Conservation (phyloP, 2,797 vertebrate species). For the Sebastes trivittatus region DNA sequence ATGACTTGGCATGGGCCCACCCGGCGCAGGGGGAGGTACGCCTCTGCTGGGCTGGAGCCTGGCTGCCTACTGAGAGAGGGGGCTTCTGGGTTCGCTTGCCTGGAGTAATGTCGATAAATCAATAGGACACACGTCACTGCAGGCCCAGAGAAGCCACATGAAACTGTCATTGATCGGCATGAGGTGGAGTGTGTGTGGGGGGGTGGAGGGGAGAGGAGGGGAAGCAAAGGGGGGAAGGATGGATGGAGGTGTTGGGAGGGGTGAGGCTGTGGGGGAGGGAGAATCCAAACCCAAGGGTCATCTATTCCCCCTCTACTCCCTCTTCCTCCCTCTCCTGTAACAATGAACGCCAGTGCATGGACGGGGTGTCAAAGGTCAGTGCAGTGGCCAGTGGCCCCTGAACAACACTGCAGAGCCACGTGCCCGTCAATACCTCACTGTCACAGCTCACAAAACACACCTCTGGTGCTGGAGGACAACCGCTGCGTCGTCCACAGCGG, state of each 20-base stretch:
- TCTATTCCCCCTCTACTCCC: constrained; percentile 28
- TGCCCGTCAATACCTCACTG: constrained; percentile 74
- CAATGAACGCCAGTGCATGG: constrained; percentile 59
- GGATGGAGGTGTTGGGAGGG: constrained; percentile 59
- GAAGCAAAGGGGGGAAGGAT: constrained; percentile 37
- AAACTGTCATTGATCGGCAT: constrained; percentile 87
- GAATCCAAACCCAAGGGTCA: constrained; percentile 65
- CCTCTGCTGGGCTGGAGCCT: constrained; percentile 75
- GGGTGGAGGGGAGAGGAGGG: background rate
- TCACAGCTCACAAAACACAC: constrained; percentile 76
- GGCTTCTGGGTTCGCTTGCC: constrained; percentile 77
- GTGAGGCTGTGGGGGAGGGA: constrained; percentile 61
- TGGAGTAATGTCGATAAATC: constrained; percentile 87
- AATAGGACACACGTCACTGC: constrained; percentile 87
- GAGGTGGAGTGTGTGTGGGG: constrained; percentile 62
- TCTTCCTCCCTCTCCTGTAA: constrained; percentile 41
- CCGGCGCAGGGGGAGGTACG: constrained; percentile 57
- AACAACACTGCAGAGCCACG: constrained; percentile 71
- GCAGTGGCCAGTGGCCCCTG: constrained; percentile 66
- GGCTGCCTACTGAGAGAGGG: constrained; percentile 81
- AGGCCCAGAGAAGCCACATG: constrained; percentile 86
- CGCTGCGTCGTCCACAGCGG: constrained; percentile 31
- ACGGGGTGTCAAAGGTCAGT: constrained; percentile 76
- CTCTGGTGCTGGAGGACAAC: constrained; percentile 44
- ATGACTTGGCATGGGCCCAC: constrained; percentile 75